phyloP scores from a whole-genome alignment of 2,113 vertebrate genomes.

The Neopipo cinnamomea region DNA sequence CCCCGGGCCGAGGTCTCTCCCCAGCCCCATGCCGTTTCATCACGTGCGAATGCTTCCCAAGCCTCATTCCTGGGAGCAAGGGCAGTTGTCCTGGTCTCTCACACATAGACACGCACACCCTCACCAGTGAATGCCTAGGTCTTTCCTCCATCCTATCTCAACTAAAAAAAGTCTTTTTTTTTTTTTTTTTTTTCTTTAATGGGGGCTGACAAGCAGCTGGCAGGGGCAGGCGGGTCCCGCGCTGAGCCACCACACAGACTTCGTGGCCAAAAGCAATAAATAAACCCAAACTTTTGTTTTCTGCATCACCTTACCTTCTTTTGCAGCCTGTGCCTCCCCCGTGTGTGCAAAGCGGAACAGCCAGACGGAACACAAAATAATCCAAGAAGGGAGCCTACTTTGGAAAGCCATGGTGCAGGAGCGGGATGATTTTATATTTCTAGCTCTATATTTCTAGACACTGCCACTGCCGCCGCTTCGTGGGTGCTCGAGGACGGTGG shows the following conservation, averaged over 20 bases:
- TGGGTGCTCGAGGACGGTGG: slow-evolving; percentile 24
- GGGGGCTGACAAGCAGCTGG: background rate
- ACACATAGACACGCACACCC: too few relatives aligned
- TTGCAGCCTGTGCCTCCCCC: slow-evolving; percentile 90
- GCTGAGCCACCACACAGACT: background rate
- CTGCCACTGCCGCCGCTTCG: slow-evolving; percentile 63
- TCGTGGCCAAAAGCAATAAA: slow-evolving; percentile 1
- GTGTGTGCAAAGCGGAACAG: slow-evolving; percentile 80
- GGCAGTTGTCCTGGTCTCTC: background rate
- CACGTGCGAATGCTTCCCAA: background rate
- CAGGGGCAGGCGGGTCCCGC: background rate
- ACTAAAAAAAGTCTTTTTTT: background rate
- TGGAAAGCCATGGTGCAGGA: slow-evolving; percentile 87
- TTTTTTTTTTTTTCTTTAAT: too few relatives aligned
- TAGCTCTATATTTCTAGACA: slow-evolving; percentile 27
- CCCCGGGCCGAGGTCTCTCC: background rate
- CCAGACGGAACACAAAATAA: slow-evolving; percentile 86
- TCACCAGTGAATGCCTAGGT: background rate
- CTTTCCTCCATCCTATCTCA: background rate
- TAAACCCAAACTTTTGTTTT: slow-evolving; percentile 73
- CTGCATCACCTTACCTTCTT: slow-evolving; percentile 89
- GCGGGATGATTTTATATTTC: slow-evolving; percentile 40
- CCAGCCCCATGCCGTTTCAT: background rate
- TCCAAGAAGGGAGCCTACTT: slow-evolving; percentile 84
- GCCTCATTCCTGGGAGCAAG: background rate